These are phyloP conservation scores for Anastatus disparis DNA, from an alignment of 1,140 invertebrate genomes.

Conservation along the genomic window DNA sequence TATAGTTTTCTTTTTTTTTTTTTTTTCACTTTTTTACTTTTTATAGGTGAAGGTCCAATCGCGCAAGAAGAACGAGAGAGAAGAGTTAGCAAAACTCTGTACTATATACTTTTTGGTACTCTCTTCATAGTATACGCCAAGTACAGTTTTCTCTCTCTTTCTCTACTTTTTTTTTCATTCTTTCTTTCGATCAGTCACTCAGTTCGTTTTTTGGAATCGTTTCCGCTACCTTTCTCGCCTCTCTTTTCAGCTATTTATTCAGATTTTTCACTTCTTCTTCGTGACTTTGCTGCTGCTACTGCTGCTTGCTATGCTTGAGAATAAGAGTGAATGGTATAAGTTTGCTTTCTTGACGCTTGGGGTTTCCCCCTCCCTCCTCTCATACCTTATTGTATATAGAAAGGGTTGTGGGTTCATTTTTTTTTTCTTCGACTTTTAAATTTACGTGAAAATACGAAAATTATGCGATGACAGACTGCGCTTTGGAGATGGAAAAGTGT, in stretches of 20 bases:
- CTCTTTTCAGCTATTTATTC: conserved; percentile 31
- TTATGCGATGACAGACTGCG: not conserved
- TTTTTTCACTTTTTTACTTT: too few relatives aligned
- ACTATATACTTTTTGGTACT: not conserved
- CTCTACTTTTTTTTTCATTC: conserved; percentile 35
- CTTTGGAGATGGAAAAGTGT: too few relatives aligned
- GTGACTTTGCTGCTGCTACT: not conserved
- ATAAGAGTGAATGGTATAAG: conserved; percentile 8
- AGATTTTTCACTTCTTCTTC: conserved; percentile 16
- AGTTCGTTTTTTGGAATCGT: conserved; percentile 1
- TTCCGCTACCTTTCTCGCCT: not conserved
- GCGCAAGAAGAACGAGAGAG: conserved; percentile 27
- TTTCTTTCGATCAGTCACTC: conserved; percentile 40
- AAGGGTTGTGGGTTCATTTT: too few relatives aligned
- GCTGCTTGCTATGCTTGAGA: too few relatives aligned
- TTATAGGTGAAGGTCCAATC: conserved; percentile 5
- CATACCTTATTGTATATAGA: not conserved
- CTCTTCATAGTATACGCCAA: too few relatives aligned
- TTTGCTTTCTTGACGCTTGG: conserved; percentile 10
- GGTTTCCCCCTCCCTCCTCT: too few relatives aligned
- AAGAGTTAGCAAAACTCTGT: too few relatives aligned
- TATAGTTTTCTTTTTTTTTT: conserved; percentile 46
- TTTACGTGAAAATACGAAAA: not conserved
- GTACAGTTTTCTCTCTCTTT: too few relatives aligned
- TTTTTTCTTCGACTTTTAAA: not conserved